Evolutionary conservation across 2,888 invertebrate species (phyloP).

Genomic region (Deroplatys truncata): DNA sequence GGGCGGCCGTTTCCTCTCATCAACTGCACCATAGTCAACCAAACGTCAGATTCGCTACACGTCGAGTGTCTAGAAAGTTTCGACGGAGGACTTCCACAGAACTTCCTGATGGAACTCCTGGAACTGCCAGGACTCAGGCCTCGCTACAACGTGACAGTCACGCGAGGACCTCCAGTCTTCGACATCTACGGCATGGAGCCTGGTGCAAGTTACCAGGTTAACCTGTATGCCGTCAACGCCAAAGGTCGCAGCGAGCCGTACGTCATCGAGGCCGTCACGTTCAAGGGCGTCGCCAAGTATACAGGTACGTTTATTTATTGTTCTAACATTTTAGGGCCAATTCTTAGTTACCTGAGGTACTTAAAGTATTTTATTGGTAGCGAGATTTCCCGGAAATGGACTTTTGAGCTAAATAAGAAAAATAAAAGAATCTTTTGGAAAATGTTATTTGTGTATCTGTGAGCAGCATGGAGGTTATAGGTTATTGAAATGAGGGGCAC

Average conservation of each 20-base stretch:
- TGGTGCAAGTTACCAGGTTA: conserved; percentile 70
- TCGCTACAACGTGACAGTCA: conserved; percentile 59
- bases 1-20: conserved; percentile 84
- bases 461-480: too few species aligned
- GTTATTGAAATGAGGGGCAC: too few species aligned
- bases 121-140: conserved; percentile 65
- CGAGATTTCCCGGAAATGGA: too few species aligned
- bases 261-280: conserved; percentile 76
- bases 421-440: too few species aligned
- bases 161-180: conserved; percentile 62
- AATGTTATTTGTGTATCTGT: too few species aligned
- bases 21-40: conserved; percentile 85
- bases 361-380: too few species aligned
- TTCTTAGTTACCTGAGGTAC: too few species aligned
- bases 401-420: too few species aligned
- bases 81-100: conserved; percentile 83
- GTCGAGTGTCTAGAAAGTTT: conserved; percentile 86
- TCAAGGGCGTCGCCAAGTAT: conserved; percentile 81
- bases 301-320: conserved; percentile 78
- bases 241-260: conserved; percentile 83
- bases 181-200: conserved; percentile 66
- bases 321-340: too few species aligned
- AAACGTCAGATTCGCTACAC: conserved; percentile 73
- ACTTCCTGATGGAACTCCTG: conserved; percentile 75
- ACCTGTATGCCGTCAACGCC: conserved; percentile 80